Base-by-base conservation (phyloP, 2,113 vertebrate genomes). In the Sisor rabdophorus region DNA sequence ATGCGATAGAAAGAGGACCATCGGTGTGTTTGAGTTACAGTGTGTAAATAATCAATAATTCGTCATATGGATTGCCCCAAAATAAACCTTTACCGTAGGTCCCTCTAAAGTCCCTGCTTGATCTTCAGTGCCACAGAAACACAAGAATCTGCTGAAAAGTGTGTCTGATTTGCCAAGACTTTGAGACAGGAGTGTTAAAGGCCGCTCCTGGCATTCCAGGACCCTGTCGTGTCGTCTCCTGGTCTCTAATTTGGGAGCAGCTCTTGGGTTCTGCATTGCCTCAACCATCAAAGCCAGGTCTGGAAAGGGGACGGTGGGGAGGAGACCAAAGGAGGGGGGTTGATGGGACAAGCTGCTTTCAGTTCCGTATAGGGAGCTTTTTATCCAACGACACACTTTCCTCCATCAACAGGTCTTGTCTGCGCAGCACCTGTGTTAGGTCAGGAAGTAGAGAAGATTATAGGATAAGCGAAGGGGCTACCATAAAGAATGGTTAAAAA, bases 221-320 rank as follows among this genome's bases (percentile, higher is more conserved):
- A 78, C 82, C 78, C 84, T 90, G 85, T 87, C 84, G 80, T 85
- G 77, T 86, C 80, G 80, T 87, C 85, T 86, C 59, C 77, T 87
- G 74, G 79, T 87, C 90, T 92, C 87, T 93, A 92, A 93, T 93
- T 92, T 93, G 86, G 83, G 85, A 90, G 83, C 90, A 91, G 89
- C 89, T 90, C 90, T 89, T 80, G 77, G 82, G 80, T 82, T 83
- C 86, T 88, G 86, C 85, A 86, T 88, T 84, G 80, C 82, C 82
- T 88, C 85, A 84, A 82, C 81, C 87, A 87, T 90, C 86, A 90
- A 90, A 89, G 86, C 76, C 60, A 59, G 77, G 24, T 83, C 50
- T 64, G 76, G 71, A 79, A 77, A 48, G 54, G 13, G 22, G 58
- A 30, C 2, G 24, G 40, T 61, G 36, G 70, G 36, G n/a, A 16